phyloP scores from a whole-genome alignment of 2,113 vertebrate genomes.

The Zootoca vivipara region DNA sequence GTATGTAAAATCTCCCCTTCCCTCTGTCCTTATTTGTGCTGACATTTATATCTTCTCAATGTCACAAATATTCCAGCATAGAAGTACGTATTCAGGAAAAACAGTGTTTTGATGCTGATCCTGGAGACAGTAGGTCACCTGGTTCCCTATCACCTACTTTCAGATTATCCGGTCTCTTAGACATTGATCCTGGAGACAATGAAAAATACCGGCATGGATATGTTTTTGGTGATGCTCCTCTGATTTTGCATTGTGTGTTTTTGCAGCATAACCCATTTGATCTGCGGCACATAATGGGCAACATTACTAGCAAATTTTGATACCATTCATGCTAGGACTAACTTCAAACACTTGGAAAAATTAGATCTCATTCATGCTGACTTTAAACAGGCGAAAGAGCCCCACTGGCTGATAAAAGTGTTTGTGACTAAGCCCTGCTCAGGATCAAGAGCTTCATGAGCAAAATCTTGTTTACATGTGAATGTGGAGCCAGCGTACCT shows the following conservation, averaged over 20 bases:
- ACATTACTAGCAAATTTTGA: background rate
- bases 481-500: background rate
- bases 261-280: background rate
- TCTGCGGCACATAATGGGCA: background rate
- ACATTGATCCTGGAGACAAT: conserved; percentile 17
- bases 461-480: background rate
- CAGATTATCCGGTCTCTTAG: conserved; percentile 1
- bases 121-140: background rate
- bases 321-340: background rate
- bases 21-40: background rate
- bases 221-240: background rate
- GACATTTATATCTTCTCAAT: conserved; percentile 33
- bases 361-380: background rate
- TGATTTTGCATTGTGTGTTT: background rate
- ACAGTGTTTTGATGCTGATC: background rate
- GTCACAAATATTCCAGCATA: background rate
- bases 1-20: background rate
- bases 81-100: background rate
- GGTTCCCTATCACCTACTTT: conserved; percentile 18
- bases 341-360: background rate
- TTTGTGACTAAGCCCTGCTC: background rate
- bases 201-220: conserved; percentile 4
- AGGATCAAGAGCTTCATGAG: background rate
- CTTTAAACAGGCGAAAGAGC: conserved; percentile 26
- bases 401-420: background rate